Evolutionary conservation across 1,140 invertebrate genomes (phyloP).

Genomic region (Drosophila kurseongensis): DNA sequence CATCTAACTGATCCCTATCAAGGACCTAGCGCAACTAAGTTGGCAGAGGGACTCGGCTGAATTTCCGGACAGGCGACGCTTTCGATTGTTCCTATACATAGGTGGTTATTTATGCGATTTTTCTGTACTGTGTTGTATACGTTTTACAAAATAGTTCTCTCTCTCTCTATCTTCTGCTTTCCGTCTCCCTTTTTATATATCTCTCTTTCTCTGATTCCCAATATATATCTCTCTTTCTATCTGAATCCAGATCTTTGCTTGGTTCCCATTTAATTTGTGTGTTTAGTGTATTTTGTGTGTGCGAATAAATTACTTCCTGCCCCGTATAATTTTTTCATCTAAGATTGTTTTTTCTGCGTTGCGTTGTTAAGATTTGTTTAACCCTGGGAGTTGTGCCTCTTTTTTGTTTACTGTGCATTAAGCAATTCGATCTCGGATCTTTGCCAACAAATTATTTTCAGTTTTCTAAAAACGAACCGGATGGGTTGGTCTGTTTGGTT

Average conservation of each 20-base stretch:
- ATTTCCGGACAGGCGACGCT: conserved; percentile 21
- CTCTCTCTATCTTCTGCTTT: conserved; percentile 4
- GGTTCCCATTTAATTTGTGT: conserved; percentile 30
- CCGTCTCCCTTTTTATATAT: conserved; percentile 6
- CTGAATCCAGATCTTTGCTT: conserved; percentile 8
- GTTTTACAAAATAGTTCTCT: conserved; percentile 72
- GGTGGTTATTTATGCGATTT: conserved; percentile 51
- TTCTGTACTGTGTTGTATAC: conserved; percentile 62
- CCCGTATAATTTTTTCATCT: conserved; percentile 8
- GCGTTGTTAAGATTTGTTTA: conserved; percentile 22
- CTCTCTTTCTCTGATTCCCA: conserved; percentile 12
- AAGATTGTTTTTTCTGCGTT: conserved; percentile 42
- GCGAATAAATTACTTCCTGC: conserved; percentile 37
- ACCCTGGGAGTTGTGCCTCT: conserved; percentile 4
- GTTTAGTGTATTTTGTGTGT: conserved; percentile 27
- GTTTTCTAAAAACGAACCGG: background rate
- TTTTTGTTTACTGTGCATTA: background rate
- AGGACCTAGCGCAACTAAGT: conserved; percentile 24
- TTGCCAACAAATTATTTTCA: background rate
- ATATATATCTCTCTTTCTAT: background rate
- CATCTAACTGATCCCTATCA: background rate
- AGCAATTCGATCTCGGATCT: conserved; percentile 3
- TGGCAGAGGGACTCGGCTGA: conserved; percentile 9
- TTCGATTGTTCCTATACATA: conserved; percentile 31
- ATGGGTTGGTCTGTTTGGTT: background rate